Percentiles rank a stretch among this genome's conserved stretches.
These are phyloP conservation scores for Akabosia matsudoensis DNA, from an alignment of 1,140 invertebrate species.

Conservation along the genomic window DNA sequence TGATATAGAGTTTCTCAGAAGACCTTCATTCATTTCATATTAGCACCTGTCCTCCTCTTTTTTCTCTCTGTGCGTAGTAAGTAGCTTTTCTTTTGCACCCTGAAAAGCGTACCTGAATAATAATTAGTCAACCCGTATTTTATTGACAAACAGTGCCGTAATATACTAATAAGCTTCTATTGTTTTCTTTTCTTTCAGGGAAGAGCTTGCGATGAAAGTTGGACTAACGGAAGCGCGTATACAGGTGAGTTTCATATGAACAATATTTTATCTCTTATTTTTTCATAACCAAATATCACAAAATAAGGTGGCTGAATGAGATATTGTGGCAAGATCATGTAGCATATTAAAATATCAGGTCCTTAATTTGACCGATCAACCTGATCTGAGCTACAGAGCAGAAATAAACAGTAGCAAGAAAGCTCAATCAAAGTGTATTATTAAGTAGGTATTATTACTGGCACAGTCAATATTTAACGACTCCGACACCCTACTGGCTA, in stretches of 20 bases:
- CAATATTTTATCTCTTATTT: neutral
- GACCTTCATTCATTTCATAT: no score
- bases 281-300: no score
- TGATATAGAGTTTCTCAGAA: no score
- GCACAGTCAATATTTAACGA: constrained; percentile 12
- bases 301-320: no score
- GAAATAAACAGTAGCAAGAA: constrained; percentile 9
- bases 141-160: no score
- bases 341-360: no score
- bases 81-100: no score
- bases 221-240: constrained; percentile 96
- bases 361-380: neutral
- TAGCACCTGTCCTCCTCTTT: no score
- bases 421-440: constrained; percentile 5
- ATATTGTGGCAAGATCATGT: no score
- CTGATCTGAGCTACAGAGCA: neutral
- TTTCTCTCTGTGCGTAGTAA: no score
- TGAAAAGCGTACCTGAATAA: no score
- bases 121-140: no score
- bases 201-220: constrained; percentile 96
- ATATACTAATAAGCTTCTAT: constrained; percentile 1
- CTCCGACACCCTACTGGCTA: constrained; percentile 10
- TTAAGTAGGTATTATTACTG: constrained; percentile 4
- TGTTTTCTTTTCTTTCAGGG: constrained; percentile 65
- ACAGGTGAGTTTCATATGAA: constrained; percentile 69